Conservation (phyloP, 2,888 invertebrate genomes). For the Lasioglossum oenotherae region DNA sequence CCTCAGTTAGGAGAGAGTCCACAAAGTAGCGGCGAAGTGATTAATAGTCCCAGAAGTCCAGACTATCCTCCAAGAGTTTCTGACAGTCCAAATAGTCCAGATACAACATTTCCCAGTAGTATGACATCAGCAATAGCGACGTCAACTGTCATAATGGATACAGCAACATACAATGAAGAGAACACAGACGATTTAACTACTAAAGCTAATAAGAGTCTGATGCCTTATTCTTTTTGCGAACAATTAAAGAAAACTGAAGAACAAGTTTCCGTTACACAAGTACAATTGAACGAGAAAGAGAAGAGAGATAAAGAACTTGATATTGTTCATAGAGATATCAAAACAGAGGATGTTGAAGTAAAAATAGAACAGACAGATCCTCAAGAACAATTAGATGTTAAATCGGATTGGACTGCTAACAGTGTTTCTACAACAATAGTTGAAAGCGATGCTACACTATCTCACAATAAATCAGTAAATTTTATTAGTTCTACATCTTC, state of each 20-base stretch:
- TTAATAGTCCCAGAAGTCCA: constrained; percentile 81
- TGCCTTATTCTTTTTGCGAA: constrained; percentile 45
- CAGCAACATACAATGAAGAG: constrained; percentile 65
- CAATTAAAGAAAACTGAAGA: constrained; percentile 37
- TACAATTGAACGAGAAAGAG: constrained; percentile 37
- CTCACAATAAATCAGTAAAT: constrained; percentile 47
- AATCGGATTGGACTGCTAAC: constrained; percentile 50
- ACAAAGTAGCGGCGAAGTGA: constrained; percentile 76
- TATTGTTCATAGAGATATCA: constrained; percentile 39
- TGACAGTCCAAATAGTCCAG: constrained; percentile 74
- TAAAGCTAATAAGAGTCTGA: constrained; percentile 45
- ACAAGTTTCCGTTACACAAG: constrained; percentile 39
- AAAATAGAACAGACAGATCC: constrained; percentile 72
- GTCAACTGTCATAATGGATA: constrained; percentile 67
- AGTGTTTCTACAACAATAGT: constrained; percentile 13
- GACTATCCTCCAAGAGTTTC: constrained; percentile 81
- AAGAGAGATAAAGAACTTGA: constrained; percentile 44
- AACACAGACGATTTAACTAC: constrained; percentile 33
- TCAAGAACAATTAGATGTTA: constrained; percentile 34
- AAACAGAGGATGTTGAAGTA: constrained; percentile 51
- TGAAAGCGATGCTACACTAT: constrained; percentile 3
- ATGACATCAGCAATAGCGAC: constrained; percentile 52
- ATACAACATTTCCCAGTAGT: constrained; percentile 68
- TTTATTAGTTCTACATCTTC: constrained; percentile 49
- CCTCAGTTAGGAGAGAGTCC: constrained; percentile 81